Percentiles rank a stretch among this genome's conserved stretches.
Evolutionary conservation across 1,140 invertebrate species (phyloP).

Genomic region (Drosophila bocki): DNA sequence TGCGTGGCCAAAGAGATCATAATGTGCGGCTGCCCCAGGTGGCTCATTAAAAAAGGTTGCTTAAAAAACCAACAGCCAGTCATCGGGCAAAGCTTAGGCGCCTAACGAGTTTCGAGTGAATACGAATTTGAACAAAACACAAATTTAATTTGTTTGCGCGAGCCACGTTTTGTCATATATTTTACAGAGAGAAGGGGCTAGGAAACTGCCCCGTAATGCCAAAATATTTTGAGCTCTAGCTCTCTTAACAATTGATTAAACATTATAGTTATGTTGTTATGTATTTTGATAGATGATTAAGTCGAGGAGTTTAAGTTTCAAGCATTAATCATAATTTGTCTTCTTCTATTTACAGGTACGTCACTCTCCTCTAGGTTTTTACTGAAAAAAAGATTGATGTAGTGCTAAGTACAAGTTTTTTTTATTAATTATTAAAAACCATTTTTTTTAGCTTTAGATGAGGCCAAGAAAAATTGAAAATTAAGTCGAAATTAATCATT

Average conservation of each 20-base stretch:
- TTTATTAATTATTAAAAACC: background rate
- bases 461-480: conserved; percentile 7
- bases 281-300: conserved; percentile 69
- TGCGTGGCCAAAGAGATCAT: conserved; percentile 72
- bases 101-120: conserved; percentile 61
- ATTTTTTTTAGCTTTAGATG: conserved; percentile 1
- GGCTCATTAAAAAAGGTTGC: conserved; percentile 59
- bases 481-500: conserved; percentile 10
- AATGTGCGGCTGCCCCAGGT: conserved; percentile 43
- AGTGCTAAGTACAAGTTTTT: conserved; percentile 67
- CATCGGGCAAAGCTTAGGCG: conserved; percentile 49
- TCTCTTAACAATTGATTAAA: conserved; percentile 66
- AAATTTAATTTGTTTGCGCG: conserved; percentile 61
- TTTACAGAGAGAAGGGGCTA: background rate
- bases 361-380: background rate
- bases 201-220: conserved; percentile 64
- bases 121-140: conserved; percentile 22
- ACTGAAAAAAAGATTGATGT: conserved; percentile 50
- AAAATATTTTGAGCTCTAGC: conserved; percentile 50
- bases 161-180: conserved; percentile 41
- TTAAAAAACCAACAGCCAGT: conserved; percentile 65
- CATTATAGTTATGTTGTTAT: conserved; percentile 62
- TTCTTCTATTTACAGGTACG: conserved; percentile 65
- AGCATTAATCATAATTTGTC: conserved; percentile 64
- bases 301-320: conserved; percentile 40